Evolutionary conservation across 2,888 invertebrate genomes (phyloP), one percentile per base, ranked within the genome.

Genomic region (Eutolmus rufibarbis): DNA sequence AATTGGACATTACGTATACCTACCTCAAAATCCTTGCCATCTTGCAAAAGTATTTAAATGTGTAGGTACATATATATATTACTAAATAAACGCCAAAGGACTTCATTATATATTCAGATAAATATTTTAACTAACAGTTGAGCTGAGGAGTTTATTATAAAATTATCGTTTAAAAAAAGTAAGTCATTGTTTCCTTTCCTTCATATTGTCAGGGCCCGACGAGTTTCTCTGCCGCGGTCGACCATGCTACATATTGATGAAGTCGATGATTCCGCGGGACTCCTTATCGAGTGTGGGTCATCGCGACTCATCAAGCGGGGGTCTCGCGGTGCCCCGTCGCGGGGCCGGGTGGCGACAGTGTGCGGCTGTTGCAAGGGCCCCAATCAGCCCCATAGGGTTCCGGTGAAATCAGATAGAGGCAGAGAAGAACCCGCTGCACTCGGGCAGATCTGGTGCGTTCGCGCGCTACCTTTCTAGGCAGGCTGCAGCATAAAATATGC

Each of bases 311-410:
- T 85, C 85, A 74, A 74, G 16, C 43, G 46, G 31, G 82, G 43
- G 82, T 43, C 74, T 85, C 9, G 74, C 31, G 43, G 74, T 74
- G 74, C 31, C 74, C 43, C 74, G 34, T 85, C 74, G 74, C 74
- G n/a, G 34, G n/a, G 43, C 14, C 74, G 4, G 12, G 46, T 46
- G 12, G 40, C 43, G 74, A 74, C 46, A 74, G 85, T n/a, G 16
- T 74, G 16, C 85, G 7, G 37, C 43, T 19, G n/a, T 8, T 37
- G 74, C 74, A 51, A 85, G 74, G 85, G 46, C 74, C 28, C 43
- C 85, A 85, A 85, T 85, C 85, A 85, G 85, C 74, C 43, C 74
- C 85, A 51, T 85, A 85, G 85, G 85, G 85, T 74, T 74, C 74
- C 85, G 51, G 43, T 46, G 74, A 34, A 85, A 85, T 85, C 85